Evolutionary conservation across 2,113 vertebrate genomes (phyloP).

Genomic region (Pollachius pollachius): DNA sequence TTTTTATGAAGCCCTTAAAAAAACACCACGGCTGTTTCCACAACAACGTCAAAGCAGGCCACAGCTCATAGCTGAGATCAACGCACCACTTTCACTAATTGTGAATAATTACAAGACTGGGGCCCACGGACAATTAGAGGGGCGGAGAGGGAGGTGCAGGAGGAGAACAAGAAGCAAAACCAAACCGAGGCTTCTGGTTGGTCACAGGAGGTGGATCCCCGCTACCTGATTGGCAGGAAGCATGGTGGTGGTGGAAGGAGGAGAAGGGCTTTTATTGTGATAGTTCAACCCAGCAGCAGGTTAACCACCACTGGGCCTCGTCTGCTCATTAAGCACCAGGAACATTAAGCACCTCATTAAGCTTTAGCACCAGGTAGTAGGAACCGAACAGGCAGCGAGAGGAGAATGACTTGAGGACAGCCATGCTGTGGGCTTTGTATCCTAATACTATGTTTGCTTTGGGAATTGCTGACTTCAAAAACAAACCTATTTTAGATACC

Average conservation of each 20-base stretch:
- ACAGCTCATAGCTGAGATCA: background rate
- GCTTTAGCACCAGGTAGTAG: too few species aligned
- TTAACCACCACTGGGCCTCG: too few species aligned
- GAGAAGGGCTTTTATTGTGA: too few species aligned
- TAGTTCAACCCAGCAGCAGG: too few species aligned
- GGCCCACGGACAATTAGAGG: conserved; percentile 11
- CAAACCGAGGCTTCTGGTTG: too few species aligned
- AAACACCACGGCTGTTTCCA: conserved; percentile 46
- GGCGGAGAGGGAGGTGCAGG: conserved; percentile 5
- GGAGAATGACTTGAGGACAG: conserved; percentile 53
- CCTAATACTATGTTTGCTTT: conserved; percentile 62
- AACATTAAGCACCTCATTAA: too few species aligned
- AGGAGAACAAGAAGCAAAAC: too few species aligned
- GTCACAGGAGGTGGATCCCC: too few species aligned
- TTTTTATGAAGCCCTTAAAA: conserved; percentile 42
- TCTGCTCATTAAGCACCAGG: too few species aligned
- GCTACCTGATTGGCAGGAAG: too few species aligned
- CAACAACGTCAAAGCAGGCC: conserved; percentile 34
- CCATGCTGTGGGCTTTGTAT: conserved; percentile 52
- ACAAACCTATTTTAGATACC: conserved; percentile 54
- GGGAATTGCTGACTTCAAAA: conserved; percentile 54
- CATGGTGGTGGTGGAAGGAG: too few species aligned
- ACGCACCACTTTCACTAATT: background rate
- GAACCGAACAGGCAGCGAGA: conserved; percentile 45
- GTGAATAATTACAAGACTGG: background rate